Evolutionary conservation across 2,113 vertebrate genomes (phyloP).

Genomic region (Oreochromis tanganicae): DNA sequence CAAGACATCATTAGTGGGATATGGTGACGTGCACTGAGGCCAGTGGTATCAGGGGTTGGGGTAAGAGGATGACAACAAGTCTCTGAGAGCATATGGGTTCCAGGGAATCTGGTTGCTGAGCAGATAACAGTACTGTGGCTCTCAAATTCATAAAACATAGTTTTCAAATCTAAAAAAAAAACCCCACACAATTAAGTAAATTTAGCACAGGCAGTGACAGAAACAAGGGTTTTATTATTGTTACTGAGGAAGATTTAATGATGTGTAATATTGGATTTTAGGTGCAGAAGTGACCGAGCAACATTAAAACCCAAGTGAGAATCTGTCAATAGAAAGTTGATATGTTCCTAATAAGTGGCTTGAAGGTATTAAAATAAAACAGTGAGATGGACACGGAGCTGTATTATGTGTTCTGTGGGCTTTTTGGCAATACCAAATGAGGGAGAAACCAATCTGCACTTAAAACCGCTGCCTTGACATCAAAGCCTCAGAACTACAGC

Average conservation of each 20-base stretch:
- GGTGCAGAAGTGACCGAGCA: neutral
- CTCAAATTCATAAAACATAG: neutral
- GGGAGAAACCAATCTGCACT: neutral
- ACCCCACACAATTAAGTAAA: neutral
- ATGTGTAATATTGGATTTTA: neutral
- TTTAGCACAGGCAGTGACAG: neutral
- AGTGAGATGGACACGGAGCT: neutral
- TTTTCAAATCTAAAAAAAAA: neutral
- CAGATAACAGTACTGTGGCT: neutral
- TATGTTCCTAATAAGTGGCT: neutral
- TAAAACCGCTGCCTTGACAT: neutral
- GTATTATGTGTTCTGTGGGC: neutral
- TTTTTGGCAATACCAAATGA: neutral
- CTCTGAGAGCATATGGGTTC: neutral
- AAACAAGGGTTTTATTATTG: neutral
- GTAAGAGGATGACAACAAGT: neutral
- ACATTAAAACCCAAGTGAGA: neutral
- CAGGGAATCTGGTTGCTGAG: neutral
- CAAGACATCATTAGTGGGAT: conserved; percentile 32
- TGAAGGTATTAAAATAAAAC: neutral
- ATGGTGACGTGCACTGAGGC: conserved; percentile 15
- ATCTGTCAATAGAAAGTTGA: neutral
- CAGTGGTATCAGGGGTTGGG: neutral
- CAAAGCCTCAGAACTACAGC: neutral
- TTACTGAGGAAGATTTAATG: neutral